Base-by-base conservation (phyloP, 2,888 invertebrate genomes). In the Platycnemis pennipes region DNA sequence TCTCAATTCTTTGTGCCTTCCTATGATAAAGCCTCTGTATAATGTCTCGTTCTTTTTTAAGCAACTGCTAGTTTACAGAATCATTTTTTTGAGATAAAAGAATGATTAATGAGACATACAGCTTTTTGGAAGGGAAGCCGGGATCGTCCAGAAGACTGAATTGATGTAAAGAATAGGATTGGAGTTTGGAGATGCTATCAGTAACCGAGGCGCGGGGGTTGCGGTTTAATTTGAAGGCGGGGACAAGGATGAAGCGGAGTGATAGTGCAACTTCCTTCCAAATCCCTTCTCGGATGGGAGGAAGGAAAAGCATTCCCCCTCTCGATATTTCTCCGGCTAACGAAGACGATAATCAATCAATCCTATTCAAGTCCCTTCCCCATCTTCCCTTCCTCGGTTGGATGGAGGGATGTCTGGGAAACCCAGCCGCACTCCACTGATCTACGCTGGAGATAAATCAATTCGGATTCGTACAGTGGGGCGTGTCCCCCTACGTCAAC, bases 281-380 rank as follows among this genome's bases (percentile, higher is more conserved):
- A 26, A 7, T 44, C 22, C 86, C 44, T 44, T 42, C 44, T 7
- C 86, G 5, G 5, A 37, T 13, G 77, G 77, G 37, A 31, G 16
- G 13, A 16, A 16, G 37, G 31, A 37, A 77, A 77, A 44, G 44
- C 5, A n/a, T n/a, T 87, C 45, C 26, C 87, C 5, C n/a, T 87
- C 87, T 87, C 87, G n/a, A 44, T 87, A 87, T 87, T 45, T 87
- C 87, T 87, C 87, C 44, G 31, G 77, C 87, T 87, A n/a, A 87
- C 77, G 77, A 77, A 77, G 77, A 77, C 77, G 77, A 77, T 77
- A 77, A 77, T 77, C 77, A 77, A 77, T 77, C 77, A 77, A 77
- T 77, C n/a, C 31, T 11, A 77, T 77, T 77, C 77, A 77, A 37
- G 13, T 37, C 77, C 63, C 77, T 8, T 77, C 77, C 31, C 8